These are phyloP conservation scores for Melieria picta DNA, from an alignment of 2,888 invertebrate genomes.

Conservation along the genomic window DNA sequence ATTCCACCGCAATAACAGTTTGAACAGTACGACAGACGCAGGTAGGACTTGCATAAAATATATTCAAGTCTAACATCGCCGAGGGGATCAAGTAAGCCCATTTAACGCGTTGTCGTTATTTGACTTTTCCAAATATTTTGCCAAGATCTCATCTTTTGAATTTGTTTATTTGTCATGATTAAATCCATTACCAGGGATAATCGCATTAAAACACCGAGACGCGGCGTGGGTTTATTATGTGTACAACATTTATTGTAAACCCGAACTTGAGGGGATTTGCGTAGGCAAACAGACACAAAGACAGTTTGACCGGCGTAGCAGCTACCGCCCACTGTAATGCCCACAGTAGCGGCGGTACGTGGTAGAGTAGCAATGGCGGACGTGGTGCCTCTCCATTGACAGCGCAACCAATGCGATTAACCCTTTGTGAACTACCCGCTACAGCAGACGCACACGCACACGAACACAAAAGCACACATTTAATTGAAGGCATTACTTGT, in stretches of 20 bases:
- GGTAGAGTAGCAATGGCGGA: conserved; percentile 43
- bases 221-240: conserved; percentile 55
- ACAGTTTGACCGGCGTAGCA: conserved; percentile 24
- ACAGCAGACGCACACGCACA: conserved; percentile 11
- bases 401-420: conserved; percentile 56
- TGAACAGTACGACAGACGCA: no score
- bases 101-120: conserved; percentile 29
- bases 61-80: no score
- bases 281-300: no score
- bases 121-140: conserved; percentile 62
- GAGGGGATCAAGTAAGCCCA: no score
- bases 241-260: conserved; percentile 62
- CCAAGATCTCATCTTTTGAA: conserved; percentile 51
- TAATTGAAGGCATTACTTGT: conserved; percentile 24
- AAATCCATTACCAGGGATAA: conserved; percentile 60
- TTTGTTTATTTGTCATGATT: conserved; percentile 53
- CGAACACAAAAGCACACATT: not conserved
- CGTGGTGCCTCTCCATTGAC: conserved; percentile 48
- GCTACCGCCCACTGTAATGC: conserved; percentile 31
- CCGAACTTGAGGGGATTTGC: not conserved
- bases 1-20: no score
- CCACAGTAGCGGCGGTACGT: conserved; percentile 37
- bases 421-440: conserved; percentile 33
- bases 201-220: conserved; percentile 51
- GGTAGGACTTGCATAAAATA: no score